Evolutionary conservation across 1,140 invertebrate species (phyloP), one percentile per base, ranked within the genome.

Genomic region (Drosophila sp.): DNA sequence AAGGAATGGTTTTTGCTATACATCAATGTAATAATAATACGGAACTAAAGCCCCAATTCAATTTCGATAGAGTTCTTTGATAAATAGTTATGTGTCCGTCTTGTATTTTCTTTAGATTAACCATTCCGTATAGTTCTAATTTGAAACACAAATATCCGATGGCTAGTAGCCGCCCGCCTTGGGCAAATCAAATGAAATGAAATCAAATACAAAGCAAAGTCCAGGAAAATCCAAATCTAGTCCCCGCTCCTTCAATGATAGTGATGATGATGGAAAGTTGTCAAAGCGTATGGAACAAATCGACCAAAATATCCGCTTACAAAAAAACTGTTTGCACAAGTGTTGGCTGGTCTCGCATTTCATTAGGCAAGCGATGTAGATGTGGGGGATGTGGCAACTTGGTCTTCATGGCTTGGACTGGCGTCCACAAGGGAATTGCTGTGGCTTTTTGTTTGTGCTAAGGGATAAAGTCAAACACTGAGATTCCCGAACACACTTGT

Each of bases 231-330:
- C 56, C 65, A 60, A 73, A 54, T 1, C 60, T 57, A 55, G 33
- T 44, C 38, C 30, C 57, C 64, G 40, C 64, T 47, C 58, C 27
- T 58, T 40, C 47, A 54, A 30, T 61, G 62, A 27, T 56, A 58
- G 8, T 55, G 73, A 78, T 87, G 80, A 79, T 89, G 85, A 89
- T 90, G 85, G 81, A 90, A 85, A 89, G 80, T 85, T 90, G 85
- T 90, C 85, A 90, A 84, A 66, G 77, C 80, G 64, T 56, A 67
- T 58, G 47, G 70, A 90, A 76, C 77, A 90, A 90, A 89, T 89
- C 85, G 85, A 90, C 56, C 78, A 62, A 87, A 89, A 89, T 89
- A 85, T 89, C 84, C 84, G 84, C 77, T 89, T 91, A 79, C 82
- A 67, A 76, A 77, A 66, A 50, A 75, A 69, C 60, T 91, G 80